A percentile compares a stretch with the other conserved stretches of the same genome.
Conservation (phyloP, 2,888 invertebrate species). For the Acanthosoma haemorrhoidale region DNA sequence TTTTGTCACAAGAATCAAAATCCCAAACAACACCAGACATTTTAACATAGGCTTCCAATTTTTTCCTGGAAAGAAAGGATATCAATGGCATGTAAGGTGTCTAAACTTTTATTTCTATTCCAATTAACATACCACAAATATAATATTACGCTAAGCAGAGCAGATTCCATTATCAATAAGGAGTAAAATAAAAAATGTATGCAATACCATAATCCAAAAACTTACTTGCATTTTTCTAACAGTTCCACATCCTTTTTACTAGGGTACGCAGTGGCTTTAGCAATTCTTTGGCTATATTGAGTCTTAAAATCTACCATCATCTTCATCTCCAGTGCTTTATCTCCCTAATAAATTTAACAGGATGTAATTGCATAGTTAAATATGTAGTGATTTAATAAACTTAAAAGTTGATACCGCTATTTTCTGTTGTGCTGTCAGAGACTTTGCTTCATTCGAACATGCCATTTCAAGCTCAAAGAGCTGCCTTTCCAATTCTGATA, state of each 20-base stretch:
- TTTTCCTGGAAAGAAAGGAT: background rate
- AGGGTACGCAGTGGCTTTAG: background rate
- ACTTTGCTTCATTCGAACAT: background rate
- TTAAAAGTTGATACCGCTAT: background rate
- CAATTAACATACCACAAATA: too few relatives aligned
- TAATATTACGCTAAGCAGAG: too few relatives aligned
- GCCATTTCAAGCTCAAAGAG: background rate
- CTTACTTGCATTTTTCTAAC: conserved; percentile 1
- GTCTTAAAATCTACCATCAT: background rate
- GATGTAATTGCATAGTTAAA: too few relatives aligned
- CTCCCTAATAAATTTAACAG: too few relatives aligned
- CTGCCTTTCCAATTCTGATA: background rate
- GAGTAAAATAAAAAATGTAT: too few relatives aligned
- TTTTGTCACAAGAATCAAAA: conserved; percentile 4
- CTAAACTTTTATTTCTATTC: too few relatives aligned
- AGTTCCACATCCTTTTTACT: background rate
- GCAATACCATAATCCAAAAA: too few relatives aligned
- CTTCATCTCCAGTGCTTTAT: background rate
- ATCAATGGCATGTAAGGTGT: background rate
- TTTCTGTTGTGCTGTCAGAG: background rate
- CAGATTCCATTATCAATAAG: too few relatives aligned
- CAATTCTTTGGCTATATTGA: background rate
- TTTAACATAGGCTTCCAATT: background rate
- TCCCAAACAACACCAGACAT: conserved; percentile 10
- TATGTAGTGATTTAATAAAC: background rate